Evolutionary conservation across 2,113 vertebrate genomes (phyloP).

Genomic region (Octodon degus): DNA sequence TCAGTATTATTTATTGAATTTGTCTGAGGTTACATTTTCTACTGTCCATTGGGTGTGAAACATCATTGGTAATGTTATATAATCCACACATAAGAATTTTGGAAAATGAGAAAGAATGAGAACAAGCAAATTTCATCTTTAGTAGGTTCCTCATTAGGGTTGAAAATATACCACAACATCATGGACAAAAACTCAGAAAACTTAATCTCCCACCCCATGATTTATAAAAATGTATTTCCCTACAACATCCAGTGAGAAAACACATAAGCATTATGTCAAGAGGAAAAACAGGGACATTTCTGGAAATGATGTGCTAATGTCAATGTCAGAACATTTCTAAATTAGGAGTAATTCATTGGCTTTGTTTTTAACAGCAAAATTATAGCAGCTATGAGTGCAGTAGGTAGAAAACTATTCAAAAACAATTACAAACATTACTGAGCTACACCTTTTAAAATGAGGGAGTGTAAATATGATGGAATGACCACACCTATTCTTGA

Average conservation of each 20-base stretch:
- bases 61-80: neutral
- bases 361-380: neutral
- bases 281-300: neutral
- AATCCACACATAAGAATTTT: neutral
- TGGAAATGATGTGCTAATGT: neutral
- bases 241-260: neutral
- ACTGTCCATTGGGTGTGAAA: neutral
- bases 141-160: neutral
- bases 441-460: neutral
- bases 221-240: neutral
- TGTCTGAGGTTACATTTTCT: neutral
- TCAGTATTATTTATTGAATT: neutral
- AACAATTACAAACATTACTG: neutral
- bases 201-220: neutral
- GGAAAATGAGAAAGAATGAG: neutral
- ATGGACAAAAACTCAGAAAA: neutral
- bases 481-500: neutral
- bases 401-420: neutral
- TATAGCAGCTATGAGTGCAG: constrained; percentile 36
- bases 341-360: neutral
- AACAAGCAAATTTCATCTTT: neutral
- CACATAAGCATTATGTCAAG: neutral
- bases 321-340: constrained; percentile 15
- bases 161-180: neutral
- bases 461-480: neutral